Conservation (phyloP, 2,797 vertebrate genomes). For the Spinus pinus region DNA sequence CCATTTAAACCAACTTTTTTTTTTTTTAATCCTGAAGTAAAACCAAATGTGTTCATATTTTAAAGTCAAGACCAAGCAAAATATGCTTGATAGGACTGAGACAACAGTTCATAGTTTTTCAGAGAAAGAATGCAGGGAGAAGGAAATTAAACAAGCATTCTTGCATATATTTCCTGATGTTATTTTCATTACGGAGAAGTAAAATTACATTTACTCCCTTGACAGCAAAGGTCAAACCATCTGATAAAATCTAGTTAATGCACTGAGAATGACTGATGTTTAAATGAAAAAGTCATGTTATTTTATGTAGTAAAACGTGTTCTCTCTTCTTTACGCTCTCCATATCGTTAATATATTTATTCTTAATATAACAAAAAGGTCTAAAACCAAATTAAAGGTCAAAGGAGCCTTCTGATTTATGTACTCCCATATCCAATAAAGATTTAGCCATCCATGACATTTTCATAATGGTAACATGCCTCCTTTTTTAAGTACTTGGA, state of each 20-base stretch:
- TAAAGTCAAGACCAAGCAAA: constrained; percentile 10
- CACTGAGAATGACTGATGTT: constrained; percentile 25
- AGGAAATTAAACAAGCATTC: constrained; percentile 71
- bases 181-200: constrained; percentile 68
- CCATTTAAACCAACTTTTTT: neutral
- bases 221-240: constrained; percentile 62
- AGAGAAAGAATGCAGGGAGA: constrained; percentile 42
- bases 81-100: neutral
- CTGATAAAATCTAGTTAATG: constrained; percentile 56
- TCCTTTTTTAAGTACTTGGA: neutral
- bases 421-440: neutral
- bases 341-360: neutral
- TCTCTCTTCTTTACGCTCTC: neutral
- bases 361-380: neutral
- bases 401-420: neutral
- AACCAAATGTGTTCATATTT: neutral
- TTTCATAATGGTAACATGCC: neutral
- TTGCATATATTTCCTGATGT: constrained; percentile 63
- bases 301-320: neutral
- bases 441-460: neutral
- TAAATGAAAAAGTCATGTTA: constrained; percentile 33
- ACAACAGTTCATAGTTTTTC: constrained; percentile 63
- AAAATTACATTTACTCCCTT: constrained; percentile 64
- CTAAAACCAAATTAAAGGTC: neutral
- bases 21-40: neutral